Evolutionary conservation across 2,888 invertebrate species (phyloP).

Genomic region (Tubulanus polymorphus): DNA sequence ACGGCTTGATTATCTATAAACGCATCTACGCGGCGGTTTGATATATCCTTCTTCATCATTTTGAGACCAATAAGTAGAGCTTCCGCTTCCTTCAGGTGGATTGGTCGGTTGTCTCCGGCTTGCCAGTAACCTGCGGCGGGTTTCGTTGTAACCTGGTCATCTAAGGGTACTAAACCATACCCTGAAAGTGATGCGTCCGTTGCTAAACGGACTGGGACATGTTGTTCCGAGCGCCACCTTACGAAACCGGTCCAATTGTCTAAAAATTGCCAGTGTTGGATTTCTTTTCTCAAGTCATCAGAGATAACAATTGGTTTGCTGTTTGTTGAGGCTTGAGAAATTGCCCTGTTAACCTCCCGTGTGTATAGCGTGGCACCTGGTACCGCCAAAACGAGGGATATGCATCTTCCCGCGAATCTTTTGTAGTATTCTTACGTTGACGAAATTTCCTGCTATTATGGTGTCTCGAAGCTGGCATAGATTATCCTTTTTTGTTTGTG

Average conservation of each 20-base stretch:
- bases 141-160: neutral
- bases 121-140: constrained; percentile 8
- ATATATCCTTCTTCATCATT: neutral
- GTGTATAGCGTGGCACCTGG: constrained; percentile 14
- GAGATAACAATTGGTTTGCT: constrained; percentile 1
- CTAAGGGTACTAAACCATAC: constrained; percentile 9
- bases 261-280: constrained; percentile 15
- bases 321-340: constrained; percentile 11
- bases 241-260: constrained; percentile 8
- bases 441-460: constrained; percentile 6
- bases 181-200: constrained; percentile 15
- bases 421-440: constrained; percentile 14
- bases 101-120: constrained; percentile 6
- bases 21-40: neutral
- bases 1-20: neutral
- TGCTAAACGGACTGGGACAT: constrained; percentile 9
- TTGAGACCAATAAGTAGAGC: neutral
- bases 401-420: constrained; percentile 15
- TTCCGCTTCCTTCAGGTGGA: constrained; percentile 9
- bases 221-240: constrained; percentile 9
- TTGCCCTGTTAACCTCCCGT: constrained; percentile 14
- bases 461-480: constrained; percentile 12
- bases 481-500: constrained; percentile 9
- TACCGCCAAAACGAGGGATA: constrained; percentile 15
- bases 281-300: constrained; percentile 6